Evolutionary conservation across 2,113 vertebrate genomes (phyloP).

Genomic region (Urocolius indicus): DNA sequence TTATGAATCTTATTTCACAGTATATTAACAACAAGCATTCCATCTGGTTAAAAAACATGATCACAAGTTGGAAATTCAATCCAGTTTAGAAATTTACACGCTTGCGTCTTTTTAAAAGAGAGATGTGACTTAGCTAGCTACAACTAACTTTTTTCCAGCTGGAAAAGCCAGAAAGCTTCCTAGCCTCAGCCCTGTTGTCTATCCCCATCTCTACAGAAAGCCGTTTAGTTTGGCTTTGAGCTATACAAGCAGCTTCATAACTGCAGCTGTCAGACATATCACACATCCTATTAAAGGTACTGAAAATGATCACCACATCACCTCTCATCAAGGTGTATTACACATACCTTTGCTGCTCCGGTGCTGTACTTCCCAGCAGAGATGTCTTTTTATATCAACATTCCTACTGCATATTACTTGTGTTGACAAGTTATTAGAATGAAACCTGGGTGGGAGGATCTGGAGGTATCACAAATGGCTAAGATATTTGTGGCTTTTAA

Average conservation of each 20-base stretch:
- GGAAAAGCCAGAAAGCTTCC: background rate
- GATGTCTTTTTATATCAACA: background rate
- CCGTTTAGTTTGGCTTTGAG: background rate
- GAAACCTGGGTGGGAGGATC: slow-evolving; percentile 46
- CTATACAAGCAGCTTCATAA: background rate
- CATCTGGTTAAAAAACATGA: background rate
- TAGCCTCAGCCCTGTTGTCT: background rate
- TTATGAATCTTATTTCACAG: slow-evolving; percentile 39
- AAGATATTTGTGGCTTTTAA: slow-evolving; percentile 49
- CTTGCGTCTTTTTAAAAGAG: background rate
- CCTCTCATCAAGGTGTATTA: slow-evolving; percentile 7
- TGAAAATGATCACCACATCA: background rate
- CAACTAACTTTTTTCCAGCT: background rate
- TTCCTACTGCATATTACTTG: slow-evolving; percentile 39
- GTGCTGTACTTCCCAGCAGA: background rate
- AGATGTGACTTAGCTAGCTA: background rate
- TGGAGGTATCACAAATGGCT: slow-evolving; percentile 40
- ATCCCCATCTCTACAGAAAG: background rate
- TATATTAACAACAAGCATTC: background rate
- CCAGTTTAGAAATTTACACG: background rate
- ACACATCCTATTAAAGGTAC: background rate
- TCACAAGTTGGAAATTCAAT: background rate
- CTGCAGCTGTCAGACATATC: slow-evolving; percentile 16
- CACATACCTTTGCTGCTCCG: background rate
- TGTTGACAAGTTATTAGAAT: slow-evolving; percentile 61